Evolutionary conservation across 1,140 invertebrate species (phyloP).

Genomic region (Asbolus verrucosus): DNA sequence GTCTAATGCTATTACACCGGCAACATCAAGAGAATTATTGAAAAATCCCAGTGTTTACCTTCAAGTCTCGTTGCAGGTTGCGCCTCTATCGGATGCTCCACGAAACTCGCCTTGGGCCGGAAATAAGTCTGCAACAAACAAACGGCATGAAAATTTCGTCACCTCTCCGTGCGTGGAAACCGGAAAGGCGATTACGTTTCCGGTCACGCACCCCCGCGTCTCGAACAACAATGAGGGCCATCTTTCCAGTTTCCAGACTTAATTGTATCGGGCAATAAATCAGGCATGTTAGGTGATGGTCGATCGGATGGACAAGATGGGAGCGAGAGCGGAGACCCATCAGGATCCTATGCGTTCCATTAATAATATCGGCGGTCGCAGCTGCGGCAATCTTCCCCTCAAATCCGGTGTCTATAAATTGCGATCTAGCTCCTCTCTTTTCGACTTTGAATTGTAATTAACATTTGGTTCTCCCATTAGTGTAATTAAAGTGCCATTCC

Average conservation of each 20-base stretch:
- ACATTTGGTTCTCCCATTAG: conserved; percentile 79
- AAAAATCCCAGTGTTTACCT: conserved; percentile 54
- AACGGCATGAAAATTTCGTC: conserved; percentile 3
- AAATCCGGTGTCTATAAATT: conserved; percentile 63
- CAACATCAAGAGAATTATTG: too few relatives aligned
- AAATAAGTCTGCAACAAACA: conserved; percentile 56
- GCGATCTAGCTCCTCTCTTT: conserved; percentile 68
- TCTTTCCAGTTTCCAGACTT: too few relatives aligned
- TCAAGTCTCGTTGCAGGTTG: conserved; percentile 50
- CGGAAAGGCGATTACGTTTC: too few relatives aligned
- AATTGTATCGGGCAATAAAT: conserved; percentile 5
- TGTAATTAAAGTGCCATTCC: conserved; percentile 77
- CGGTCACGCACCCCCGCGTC: too few relatives aligned
- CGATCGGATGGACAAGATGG: conserved; percentile 4
- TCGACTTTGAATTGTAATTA: conserved; percentile 79
- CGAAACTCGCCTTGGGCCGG: conserved; percentile 45
- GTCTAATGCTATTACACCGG: conserved; percentile 49
- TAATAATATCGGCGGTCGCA: conserved; percentile 64
- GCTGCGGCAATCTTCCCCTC: conserved; percentile 59
- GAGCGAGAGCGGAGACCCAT: neutral
- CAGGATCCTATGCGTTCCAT: too few relatives aligned
- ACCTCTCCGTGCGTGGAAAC: too few relatives aligned
- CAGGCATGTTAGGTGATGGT: neutral
- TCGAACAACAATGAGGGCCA: too few relatives aligned
- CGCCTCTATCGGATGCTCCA: conserved; percentile 47